Evolutionary conservation across 2,113 vertebrate species (phyloP), one percentile per base, ranked within the genome.

Genomic region (Nibea coibor): DNA sequence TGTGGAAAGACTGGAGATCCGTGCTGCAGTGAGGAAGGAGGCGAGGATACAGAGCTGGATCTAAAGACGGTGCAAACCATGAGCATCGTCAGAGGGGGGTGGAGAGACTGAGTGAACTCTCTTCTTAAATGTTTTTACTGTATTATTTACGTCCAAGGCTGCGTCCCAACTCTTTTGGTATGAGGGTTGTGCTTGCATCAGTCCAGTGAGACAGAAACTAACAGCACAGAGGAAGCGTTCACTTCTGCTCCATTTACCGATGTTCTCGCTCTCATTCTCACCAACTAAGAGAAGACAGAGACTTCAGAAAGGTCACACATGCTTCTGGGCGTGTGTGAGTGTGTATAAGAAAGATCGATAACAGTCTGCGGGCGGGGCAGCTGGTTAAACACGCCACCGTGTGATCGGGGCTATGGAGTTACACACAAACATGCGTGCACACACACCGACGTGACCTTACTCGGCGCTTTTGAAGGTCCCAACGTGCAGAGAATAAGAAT

Each of bases 161-260:
- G 35, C 35, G 35, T 39, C 35, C 35, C 35, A 39, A 9, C 6
- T 39, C 35, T 39, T 8, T 39, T 8, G 35, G 35, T 39, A 7
- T 39, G 7, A 39, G 35, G 35, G 35, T 39, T 39, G 35, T 39
- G 35, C 8, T 39, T 39, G 35, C 35, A 39, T 66, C 50, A 28
- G 72, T 74, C 11, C 0, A 62, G 0, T 11, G 43, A 76, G 53
- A 70, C 54, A 59, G 20, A 88, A 61, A 72, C 58, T 72, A 73
- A 71, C 73, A 22, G 65, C 17, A 86, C 76, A 85, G 85, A 65
- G 80, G 85, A 87, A 84, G 69, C 51, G 4, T 85, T 88, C 83
- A 71, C 89, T 90, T 90, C 82, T 90, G 88, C 88, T 90, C 79
- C 75, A 87, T 76, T 91, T 87, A 72, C 84, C 82, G 70, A 87